phyloP scores from a whole-genome alignment of 1,140 invertebrate species.

The Maconellicoccus hirsutus region DNA sequence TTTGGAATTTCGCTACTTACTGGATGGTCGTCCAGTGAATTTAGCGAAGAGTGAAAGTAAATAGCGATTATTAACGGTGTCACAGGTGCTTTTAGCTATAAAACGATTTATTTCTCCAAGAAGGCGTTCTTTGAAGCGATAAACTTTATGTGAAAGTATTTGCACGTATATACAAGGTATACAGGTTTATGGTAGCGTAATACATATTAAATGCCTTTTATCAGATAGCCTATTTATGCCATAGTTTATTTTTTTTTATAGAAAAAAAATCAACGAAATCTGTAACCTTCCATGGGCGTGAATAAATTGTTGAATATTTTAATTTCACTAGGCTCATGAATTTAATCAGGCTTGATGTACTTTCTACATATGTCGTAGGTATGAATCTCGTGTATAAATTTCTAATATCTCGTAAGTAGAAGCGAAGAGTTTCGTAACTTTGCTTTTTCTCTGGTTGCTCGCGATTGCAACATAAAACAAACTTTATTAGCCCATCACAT shows the following conservation, averaged over 20 bases:
- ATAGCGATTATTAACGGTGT: not conserved
- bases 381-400: not conserved
- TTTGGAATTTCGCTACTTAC: too few relatives aligned
- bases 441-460: not conserved
- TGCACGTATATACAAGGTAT: not conserved
- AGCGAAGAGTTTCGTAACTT: not conserved
- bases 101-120: not conserved
- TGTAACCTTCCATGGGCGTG: not conserved
- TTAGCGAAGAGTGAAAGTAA: too few relatives aligned
- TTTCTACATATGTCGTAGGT: not conserved
- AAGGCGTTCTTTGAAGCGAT: not conserved
- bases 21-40: too few relatives aligned
- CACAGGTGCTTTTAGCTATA: not conserved
- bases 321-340: not conserved
- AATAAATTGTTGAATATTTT: not conserved
- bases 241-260: not conserved
- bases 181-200: too few relatives aligned
- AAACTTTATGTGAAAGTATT: not conserved
- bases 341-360: not conserved
- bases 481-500: slow-evolving; percentile 3
- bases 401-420: not conserved
- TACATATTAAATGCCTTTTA: too few relatives aligned
- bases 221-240: not conserved
- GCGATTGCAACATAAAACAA: not conserved
- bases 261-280: not conserved